Evolutionary conservation across 1,140 invertebrate species (phyloP).

Genomic region (Drosophila rufa): DNA sequence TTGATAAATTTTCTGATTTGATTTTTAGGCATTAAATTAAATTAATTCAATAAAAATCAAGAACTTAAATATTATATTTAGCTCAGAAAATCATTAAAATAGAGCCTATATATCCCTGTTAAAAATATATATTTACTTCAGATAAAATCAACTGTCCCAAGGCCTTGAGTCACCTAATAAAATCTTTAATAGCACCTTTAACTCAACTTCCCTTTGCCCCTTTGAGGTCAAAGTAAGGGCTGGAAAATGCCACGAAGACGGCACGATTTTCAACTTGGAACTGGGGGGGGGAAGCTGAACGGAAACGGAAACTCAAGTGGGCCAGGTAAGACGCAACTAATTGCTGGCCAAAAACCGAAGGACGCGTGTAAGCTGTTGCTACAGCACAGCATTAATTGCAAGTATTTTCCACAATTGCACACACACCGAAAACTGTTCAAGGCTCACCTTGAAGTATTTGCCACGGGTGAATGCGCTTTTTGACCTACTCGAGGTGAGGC

Average conservation of each 20-base stretch:
- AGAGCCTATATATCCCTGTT: no score
- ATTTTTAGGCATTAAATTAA: no score
- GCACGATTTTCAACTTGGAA: conserved; percentile 8
- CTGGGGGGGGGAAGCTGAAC: neutral
- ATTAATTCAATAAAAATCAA: no score
- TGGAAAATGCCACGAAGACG: conserved; percentile 1
- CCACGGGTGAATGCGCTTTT: conserved; percentile 72
- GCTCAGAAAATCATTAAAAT: no score
- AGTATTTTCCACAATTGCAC: conserved; percentile 47
- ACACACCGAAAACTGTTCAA: conserved; percentile 29
- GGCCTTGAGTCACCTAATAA: no score
- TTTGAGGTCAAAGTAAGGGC: neutral
- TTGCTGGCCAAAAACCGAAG: conserved; percentile 42
- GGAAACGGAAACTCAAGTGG: conserved; percentile 22
- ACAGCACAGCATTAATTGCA: conserved; percentile 48
- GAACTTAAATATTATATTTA: no score
- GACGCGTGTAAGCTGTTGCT: conserved; percentile 22
- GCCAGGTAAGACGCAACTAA: conserved; percentile 39
- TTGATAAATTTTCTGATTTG: no score
- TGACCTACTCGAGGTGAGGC: conserved; percentile 45
- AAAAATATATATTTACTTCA: no score
- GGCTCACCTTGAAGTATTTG: conserved; percentile 31
- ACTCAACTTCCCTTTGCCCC: neutral
- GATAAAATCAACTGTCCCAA: no score
- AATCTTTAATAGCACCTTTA: neutral